A percentile compares a stretch with the other conserved stretches of the same genome.
phyloP scores from a whole-genome alignment of 2,113 vertebrate species.

The Falcunculus frontatus region DNA sequence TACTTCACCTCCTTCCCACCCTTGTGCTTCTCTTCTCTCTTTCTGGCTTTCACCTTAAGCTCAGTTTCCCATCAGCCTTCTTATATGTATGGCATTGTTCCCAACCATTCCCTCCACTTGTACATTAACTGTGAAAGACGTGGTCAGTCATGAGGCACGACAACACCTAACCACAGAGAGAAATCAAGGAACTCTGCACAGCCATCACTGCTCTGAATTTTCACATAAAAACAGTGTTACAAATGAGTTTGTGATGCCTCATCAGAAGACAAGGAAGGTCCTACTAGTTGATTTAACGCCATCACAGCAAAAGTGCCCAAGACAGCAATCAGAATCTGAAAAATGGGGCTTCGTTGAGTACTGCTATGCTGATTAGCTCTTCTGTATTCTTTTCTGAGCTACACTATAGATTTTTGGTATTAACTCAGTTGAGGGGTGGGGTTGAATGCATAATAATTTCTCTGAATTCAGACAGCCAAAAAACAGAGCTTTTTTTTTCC shows the following conservation, averaged over 20 bases:
- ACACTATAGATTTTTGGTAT: not conserved
- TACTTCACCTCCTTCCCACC: not conserved
- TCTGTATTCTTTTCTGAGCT: not conserved
- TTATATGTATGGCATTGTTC: not conserved
- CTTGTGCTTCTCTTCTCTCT: not conserved
- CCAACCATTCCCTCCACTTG: not conserved
- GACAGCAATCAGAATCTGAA: not conserved
- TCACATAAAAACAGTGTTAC: not conserved
- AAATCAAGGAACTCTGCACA: not conserved
- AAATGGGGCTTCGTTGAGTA: not conserved
- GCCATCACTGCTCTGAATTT: not conserved
- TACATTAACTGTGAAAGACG: not conserved
- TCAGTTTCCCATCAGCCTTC: not conserved
- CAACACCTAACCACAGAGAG: not conserved
- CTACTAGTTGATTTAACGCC: not conserved
- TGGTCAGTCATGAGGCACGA: not conserved
- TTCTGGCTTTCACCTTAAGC: not conserved
- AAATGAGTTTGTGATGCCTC: not conserved
- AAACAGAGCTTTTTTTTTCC: not conserved
- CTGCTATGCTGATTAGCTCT: not conserved
- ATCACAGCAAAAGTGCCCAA: not conserved
- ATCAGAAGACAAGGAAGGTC: not conserved
- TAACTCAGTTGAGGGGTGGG: not conserved
- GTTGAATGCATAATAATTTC: not conserved
- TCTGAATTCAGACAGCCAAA: not conserved